Conservation (phyloP, 2,797 vertebrate species). For the Carapus acus region DNA sequence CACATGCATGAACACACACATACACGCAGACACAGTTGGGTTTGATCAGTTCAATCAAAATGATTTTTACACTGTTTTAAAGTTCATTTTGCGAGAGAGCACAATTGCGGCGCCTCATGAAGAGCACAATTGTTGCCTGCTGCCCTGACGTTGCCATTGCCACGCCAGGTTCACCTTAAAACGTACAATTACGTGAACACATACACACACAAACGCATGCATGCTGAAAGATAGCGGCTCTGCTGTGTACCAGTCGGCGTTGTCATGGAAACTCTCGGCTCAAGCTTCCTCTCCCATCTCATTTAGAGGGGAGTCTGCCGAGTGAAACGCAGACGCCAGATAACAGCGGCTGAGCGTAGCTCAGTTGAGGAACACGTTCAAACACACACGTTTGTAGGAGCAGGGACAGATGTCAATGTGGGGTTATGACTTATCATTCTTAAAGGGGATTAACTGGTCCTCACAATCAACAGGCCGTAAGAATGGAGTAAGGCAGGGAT, state of each 20-base stretch:
- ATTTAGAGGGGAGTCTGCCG: constrained; percentile 21
- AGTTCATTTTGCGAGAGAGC: no score
- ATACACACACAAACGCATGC: not conserved
- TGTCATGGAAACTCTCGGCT: constrained; percentile 61
- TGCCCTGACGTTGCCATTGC: not conserved
- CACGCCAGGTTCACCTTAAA: constrained; percentile 8
- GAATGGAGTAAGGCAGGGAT: no score
- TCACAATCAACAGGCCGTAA: no score
- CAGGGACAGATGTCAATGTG: not conserved
- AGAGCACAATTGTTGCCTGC: no score
- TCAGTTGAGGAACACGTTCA: not conserved
- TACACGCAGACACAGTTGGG: no score
- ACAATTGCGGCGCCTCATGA: no score
- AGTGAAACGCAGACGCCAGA: constrained; percentile 10
- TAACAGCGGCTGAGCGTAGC: not conserved
- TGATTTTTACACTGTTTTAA: no score
- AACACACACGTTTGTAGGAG: not conserved
- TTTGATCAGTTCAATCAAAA: no score
- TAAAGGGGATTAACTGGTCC: constrained; percentile 17
- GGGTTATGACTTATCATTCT: constrained; percentile 2
- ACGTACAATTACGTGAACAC: constrained; percentile 5
- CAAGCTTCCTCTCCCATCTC: constrained; percentile 31
- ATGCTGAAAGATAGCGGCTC: constrained; percentile 20
- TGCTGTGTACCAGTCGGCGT: constrained; percentile 40
- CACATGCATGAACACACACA: no score